Base-by-base conservation (phyloP, 2,888 invertebrate genomes). In the Corbicula japonica region DNA sequence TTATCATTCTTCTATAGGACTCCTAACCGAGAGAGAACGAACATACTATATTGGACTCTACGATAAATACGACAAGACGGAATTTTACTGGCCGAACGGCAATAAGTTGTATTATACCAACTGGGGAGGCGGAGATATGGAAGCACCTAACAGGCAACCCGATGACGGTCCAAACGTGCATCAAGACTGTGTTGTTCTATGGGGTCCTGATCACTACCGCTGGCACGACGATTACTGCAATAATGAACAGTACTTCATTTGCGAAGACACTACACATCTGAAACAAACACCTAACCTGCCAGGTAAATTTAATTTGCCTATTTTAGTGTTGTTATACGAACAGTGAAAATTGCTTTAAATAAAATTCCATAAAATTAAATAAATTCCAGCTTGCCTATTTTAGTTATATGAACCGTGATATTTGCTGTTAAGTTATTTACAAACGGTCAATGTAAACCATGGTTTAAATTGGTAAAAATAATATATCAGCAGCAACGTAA, bases 1-100 rank as follows among this genome's bases (percentile, higher is more conserved):
- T 15, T 8, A 38, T 38, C 10, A 38, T 52, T 52, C 18, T 32
- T 5, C 35, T 56, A 4, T 2, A 63, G 63, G n/a, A 15, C 15
- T 48, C 12, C 26, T 15, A 26, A 46, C 44, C 10, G 48, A 30
- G 12, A 5, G 21, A 8, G 12, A 48, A 10, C 23, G 52, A 35
- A 35, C 1, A 2, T 66, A 41, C 58, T 70, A 38, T 44, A 71
- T 65, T 23, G 52, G 75, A 8, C 46, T 63, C 23, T 23, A 61
- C 38, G 58, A 73, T 28, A 35, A 38, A 2, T 38, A 65, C 58
- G 34, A 60, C 23, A 66, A 35, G 5, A 54, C 58, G 5, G 65
- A 41, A 0, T 73, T 73, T 26, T 58, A 66, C 21, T 73, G 73
- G 73, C 65, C 65, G 0, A 60, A 73, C n/a, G 73, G 73, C 48